Conservation (phyloP, 2,888 invertebrate species). For the Acanthoscelides obtectus region DNA sequence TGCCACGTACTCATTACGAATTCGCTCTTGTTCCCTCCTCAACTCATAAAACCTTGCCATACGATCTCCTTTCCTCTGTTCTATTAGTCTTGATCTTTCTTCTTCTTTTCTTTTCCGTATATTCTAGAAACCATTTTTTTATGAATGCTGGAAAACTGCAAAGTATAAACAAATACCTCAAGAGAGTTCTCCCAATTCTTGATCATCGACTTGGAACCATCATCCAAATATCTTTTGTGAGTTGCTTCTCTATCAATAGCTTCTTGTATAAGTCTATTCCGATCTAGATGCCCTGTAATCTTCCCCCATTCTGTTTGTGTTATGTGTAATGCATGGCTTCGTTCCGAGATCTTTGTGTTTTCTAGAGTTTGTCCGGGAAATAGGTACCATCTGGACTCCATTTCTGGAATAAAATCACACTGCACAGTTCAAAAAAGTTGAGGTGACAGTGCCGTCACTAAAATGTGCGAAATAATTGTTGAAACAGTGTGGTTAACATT, state of each 20-base stretch:
- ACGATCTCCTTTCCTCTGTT: slow-evolving; percentile 27
- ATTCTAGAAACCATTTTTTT: slow-evolving; percentile 24
- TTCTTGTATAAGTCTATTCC: slow-evolving; percentile 33
- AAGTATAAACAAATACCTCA: slow-evolving; percentile 32
- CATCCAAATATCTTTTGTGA: slow-evolving; percentile 41
- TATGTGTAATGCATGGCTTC: slow-evolving; percentile 39
- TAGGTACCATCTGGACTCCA: slow-evolving; percentile 41
- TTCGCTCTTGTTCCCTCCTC: slow-evolving; percentile 29
- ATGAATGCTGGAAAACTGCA: neutral
- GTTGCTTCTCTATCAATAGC: slow-evolving; percentile 41
- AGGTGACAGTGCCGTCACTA: neutral
- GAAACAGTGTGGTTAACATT: neutral
- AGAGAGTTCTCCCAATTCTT: slow-evolving; percentile 47
- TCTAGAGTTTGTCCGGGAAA: slow-evolving; percentile 37
- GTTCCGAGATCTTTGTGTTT: slow-evolving; percentile 38
- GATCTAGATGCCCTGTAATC: slow-evolving; percentile 40
- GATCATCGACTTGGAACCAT: slow-evolving; percentile 46
- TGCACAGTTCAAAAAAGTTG: neutral
- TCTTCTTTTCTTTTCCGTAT: slow-evolving; percentile 30
- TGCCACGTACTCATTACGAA: slow-evolving; percentile 32
- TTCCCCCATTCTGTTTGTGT: slow-evolving; percentile 35
- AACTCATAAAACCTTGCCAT: slow-evolving; percentile 24
- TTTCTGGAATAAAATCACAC: slow-evolving; percentile 11
- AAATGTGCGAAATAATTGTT: too few species aligned
- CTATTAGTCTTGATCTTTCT: slow-evolving; percentile 23